phyloP scores from a whole-genome alignment of 2,888 invertebrate genomes.

The Malthinus seriepunctatus region DNA sequence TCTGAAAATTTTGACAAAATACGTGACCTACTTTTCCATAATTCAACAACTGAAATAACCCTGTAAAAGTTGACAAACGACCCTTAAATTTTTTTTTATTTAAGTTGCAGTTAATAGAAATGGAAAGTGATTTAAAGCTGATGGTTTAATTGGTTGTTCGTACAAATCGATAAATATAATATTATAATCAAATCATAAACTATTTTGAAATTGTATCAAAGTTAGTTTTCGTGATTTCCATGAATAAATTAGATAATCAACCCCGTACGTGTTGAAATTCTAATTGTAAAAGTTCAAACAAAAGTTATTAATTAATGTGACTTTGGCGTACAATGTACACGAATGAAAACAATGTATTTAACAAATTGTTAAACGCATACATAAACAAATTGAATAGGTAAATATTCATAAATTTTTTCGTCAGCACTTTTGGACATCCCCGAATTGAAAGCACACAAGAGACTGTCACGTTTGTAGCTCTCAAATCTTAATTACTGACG shows the following conservation, averaged over 20 bases:
- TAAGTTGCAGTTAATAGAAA: too few relatives aligned
- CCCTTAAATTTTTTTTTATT: too few relatives aligned
- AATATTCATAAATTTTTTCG: too few relatives aligned
- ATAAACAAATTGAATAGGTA: too few relatives aligned
- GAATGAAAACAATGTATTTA: background rate
- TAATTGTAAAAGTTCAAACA: background rate
- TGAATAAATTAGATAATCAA: background rate
- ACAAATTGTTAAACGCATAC: too few relatives aligned
- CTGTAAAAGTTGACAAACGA: too few relatives aligned
- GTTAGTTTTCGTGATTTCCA: background rate
- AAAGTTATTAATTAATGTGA: constrained; percentile 3
- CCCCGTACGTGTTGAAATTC: background rate
- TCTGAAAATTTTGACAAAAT: too few relatives aligned
- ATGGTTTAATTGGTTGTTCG: too few relatives aligned
- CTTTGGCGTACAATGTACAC: background rate
- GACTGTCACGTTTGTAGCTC: constrained; percentile 22
- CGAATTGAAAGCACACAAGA: background rate
- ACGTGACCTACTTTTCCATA: too few relatives aligned
- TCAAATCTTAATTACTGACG: constrained; percentile 26
- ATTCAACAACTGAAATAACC: too few relatives aligned
- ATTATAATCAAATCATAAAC: background rate
- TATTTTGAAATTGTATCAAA: constrained; percentile 1
- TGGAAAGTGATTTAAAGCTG: too few relatives aligned
- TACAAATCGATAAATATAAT: background rate
- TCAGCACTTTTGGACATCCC: too few relatives aligned